These are phyloP conservation scores for Ramazzottius varieornatus DNA, from an alignment of 2,888 invertebrate species.

Conservation along the genomic window DNA sequence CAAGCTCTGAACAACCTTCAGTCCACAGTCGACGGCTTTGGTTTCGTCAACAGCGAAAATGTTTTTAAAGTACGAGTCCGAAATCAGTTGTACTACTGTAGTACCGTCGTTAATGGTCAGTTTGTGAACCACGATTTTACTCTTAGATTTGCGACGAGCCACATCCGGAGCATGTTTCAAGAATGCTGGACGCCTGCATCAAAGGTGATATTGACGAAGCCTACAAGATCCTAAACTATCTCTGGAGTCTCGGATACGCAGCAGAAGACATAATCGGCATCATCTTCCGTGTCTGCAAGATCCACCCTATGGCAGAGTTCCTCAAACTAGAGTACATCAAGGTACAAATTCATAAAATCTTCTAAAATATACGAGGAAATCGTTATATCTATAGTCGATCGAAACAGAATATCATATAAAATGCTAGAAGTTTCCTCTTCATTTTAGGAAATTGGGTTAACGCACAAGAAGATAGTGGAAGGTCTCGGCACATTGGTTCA, in stretches of 20 bases:
- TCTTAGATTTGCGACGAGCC: constrained; percentile 80
- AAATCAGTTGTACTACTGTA: background rate
- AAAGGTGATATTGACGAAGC: constrained; percentile 56
- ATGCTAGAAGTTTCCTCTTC: no score
- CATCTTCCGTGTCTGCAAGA: constrained; percentile 75
- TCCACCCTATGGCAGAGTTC: constrained; percentile 44
- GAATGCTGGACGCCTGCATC: constrained; percentile 61
- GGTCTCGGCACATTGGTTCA: constrained; percentile 64
- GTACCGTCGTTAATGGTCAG: background rate
- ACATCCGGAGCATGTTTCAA: constrained; percentile 68
- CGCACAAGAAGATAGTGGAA: constrained; percentile 67
- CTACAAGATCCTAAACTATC: constrained; percentile 55
- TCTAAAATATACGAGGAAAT: no score
- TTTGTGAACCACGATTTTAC: constrained; percentile 6
- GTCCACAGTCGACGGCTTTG: constrained; percentile 72
- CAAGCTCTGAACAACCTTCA: constrained; percentile 86
- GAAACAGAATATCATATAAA: no score
- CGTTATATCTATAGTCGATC: no score
- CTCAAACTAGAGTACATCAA: constrained; percentile 57
- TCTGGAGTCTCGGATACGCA: constrained; percentile 81
- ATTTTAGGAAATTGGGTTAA: constrained; percentile 52
- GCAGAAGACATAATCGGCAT: constrained; percentile 86
- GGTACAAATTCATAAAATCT: constrained; percentile 25
- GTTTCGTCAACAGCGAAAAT: constrained; percentile 62
- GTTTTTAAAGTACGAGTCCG: constrained; percentile 50